phyloP scores from a whole-genome alignment of 2,797 vertebrate species.

The Microtus agrestis region DNA sequence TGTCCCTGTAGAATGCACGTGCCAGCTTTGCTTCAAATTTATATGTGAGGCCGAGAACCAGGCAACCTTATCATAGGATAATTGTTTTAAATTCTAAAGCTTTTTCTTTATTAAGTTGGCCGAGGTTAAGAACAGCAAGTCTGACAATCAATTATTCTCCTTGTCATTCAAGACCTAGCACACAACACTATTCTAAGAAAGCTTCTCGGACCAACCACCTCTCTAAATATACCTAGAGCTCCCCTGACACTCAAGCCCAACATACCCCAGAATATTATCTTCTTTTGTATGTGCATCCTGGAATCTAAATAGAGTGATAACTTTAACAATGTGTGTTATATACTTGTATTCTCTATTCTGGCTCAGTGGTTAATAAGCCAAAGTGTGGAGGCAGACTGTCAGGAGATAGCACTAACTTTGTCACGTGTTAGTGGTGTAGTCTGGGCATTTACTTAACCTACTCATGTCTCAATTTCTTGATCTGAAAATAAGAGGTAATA shows the following conservation, averaged over 20 bases:
- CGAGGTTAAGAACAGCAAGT: slow-evolving; percentile 72
- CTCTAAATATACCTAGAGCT: slow-evolving; percentile 16
- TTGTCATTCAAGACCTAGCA: slow-evolving; percentile 65
- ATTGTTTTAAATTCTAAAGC: slow-evolving; percentile 80
- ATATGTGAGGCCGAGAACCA: slow-evolving; percentile 69
- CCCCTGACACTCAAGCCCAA: not conserved
- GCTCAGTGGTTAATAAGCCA: slow-evolving; percentile 26
- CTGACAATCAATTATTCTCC: slow-evolving; percentile 62
- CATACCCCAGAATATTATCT: not conserved
- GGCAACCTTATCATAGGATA: slow-evolving; percentile 76
- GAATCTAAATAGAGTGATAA: slow-evolving; percentile 25
- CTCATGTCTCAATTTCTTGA: slow-evolving; percentile 45
- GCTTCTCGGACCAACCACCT: not conserved
- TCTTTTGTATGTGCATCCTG: slow-evolving; percentile 37
- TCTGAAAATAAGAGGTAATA: slow-evolving; percentile 33
- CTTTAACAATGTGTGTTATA: slow-evolving; percentile 25
- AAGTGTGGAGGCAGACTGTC: slow-evolving; percentile 33
- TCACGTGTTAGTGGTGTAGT: slow-evolving; percentile 17
- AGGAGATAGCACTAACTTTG: slow-evolving; percentile 3
- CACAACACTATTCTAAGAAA: slow-evolving; percentile 33
- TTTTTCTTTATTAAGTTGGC: slow-evolving; percentile 73
- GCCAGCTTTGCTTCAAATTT: slow-evolving; percentile 62
- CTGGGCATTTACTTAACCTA: slow-evolving; percentile 48
- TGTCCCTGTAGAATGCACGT: slow-evolving; percentile 69
- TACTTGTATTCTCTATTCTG: slow-evolving; percentile 36